Base-by-base conservation (phyloP, 2,797 vertebrate genomes). In the Amblyopsis hoosieri region DNA sequence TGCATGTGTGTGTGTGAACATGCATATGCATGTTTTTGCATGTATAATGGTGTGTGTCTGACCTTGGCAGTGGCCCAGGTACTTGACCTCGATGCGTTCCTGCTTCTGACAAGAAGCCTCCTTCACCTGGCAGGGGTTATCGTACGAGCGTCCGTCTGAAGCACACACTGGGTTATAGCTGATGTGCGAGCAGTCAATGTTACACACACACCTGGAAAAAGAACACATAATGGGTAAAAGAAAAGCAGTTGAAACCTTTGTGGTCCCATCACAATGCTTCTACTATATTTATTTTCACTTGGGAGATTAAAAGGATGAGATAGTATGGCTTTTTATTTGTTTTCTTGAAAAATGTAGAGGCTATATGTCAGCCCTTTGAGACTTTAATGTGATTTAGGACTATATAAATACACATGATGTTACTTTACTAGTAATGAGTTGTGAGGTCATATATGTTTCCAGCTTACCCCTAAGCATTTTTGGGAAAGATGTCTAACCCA, bases 61-160 rank as follows among this genome's bases (percentile, higher is more conserved):
- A 98, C 98, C 98, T 96, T 97, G 96, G 94, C 98, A 99, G 94
- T 96, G 95, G 85, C 98, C 97, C 93, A 99, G 92, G 93, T 97
- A 95, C 91, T 96, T 96, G 90, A 99, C 97, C 93, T 99, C 98
- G 89, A 99, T 99, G 89, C 95, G 96, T 85, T 99, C 97, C 90
- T 99, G 98, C 90, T 97, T 98, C 94, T 98, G 96, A 93, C 98
- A 99, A 33, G 98, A 99, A 0, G 94, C 98, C 91, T 99, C 97
- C 92, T 98, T 98, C 93, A 99, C 98, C 91, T 99, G 96, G 93
- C 98, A 99, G 75, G 98, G 97, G 92, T 99, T 99, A 94, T 99
- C 97, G 74, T 99, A 99, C 82, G 98, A 99, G 82, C 94, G 97
- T 67, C 98, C 98, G 56, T 99, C 96, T 9, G 98, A 99, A 87